Evolutionary conservation across 1,140 invertebrate species (phyloP).

Genomic region (Tribolium castaneum): DNA sequence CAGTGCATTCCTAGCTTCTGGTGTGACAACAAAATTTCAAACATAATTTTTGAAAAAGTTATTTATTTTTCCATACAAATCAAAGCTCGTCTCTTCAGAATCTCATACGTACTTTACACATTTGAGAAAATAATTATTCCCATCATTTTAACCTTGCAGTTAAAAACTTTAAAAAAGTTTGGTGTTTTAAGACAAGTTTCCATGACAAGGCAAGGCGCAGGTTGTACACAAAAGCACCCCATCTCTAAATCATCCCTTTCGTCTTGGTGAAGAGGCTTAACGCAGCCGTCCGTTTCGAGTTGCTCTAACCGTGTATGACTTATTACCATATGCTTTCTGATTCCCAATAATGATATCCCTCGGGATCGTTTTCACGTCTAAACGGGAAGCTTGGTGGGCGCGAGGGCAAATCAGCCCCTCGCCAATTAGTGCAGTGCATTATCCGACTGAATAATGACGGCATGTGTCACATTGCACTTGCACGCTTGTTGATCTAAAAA

Average conservation of each 20-base stretch:
- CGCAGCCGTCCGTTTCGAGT: constrained; percentile 17
- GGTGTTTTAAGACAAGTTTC: too few species aligned
- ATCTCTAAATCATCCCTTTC: neutral
- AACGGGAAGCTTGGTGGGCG: constrained; percentile 28
- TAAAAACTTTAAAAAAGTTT: too few species aligned
- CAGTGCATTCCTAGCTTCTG: too few species aligned
- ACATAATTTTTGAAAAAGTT: too few species aligned
- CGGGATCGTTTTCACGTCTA: constrained; percentile 52
- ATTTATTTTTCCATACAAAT: too few species aligned
- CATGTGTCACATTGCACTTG: constrained; percentile 55
- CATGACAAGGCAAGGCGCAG: too few species aligned
- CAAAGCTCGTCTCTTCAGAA: too few species aligned
- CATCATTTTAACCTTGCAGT: too few species aligned
- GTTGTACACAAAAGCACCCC: neutral
- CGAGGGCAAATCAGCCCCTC: constrained; percentile 47
- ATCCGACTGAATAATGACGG: constrained; percentile 53
- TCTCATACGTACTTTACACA: too few species aligned
- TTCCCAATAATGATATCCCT: constrained; percentile 55
- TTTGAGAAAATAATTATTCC: too few species aligned
- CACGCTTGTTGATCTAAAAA: constrained; percentile 49
- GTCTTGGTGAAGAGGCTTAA: neutral
- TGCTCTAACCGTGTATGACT: constrained; percentile 44
- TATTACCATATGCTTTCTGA: constrained; percentile 56
- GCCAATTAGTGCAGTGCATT: constrained; percentile 53
- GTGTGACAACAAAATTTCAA: too few species aligned